These are phyloP conservation scores for Regulus satrapa DNA, from an alignment of 2,113 vertebrate species.

Conservation along the genomic window DNA sequence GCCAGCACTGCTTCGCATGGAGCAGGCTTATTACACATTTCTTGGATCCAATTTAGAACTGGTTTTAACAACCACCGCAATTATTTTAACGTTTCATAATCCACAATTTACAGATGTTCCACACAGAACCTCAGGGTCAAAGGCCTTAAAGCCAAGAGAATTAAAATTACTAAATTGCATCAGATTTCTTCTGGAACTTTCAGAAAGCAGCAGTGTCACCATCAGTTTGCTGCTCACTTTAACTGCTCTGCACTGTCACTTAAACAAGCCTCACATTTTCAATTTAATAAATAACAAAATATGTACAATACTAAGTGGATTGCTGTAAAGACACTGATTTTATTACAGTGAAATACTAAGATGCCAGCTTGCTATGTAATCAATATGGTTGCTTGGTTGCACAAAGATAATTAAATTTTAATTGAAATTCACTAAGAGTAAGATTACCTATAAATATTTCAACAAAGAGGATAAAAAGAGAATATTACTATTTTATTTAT, in stretches of 20 bases:
- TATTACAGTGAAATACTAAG: not conserved
- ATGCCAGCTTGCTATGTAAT: conserved; percentile 23
- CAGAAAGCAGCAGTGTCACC: not conserved
- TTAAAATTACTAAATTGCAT: not conserved
- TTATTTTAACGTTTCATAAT: not conserved
- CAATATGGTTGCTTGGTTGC: conserved; percentile 1
- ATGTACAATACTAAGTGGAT: not conserved
- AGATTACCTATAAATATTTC: conserved; percentile 60
- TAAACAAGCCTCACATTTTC: not conserved
- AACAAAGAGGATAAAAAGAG: conserved; percentile 30
- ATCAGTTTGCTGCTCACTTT: not conserved
- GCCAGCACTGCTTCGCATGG: accelerated
- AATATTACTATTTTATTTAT: conserved; percentile 44
- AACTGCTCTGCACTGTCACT: not conserved
- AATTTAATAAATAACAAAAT: conserved; percentile 28
- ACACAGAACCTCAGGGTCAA: not conserved
- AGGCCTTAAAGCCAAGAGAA: not conserved
- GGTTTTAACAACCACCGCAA: not conserved
- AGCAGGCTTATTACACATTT: not conserved
- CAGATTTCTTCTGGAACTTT: not conserved
- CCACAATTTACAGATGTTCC: not conserved
- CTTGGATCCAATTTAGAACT: not conserved
- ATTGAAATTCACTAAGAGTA: conserved; percentile 30
- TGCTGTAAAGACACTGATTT: not conserved
- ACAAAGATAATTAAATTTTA: conserved; percentile 59